These are phyloP conservation scores for Myotis daubentonii DNA, from an alignment of 2,797 vertebrate species.

Conservation along the genomic window DNA sequence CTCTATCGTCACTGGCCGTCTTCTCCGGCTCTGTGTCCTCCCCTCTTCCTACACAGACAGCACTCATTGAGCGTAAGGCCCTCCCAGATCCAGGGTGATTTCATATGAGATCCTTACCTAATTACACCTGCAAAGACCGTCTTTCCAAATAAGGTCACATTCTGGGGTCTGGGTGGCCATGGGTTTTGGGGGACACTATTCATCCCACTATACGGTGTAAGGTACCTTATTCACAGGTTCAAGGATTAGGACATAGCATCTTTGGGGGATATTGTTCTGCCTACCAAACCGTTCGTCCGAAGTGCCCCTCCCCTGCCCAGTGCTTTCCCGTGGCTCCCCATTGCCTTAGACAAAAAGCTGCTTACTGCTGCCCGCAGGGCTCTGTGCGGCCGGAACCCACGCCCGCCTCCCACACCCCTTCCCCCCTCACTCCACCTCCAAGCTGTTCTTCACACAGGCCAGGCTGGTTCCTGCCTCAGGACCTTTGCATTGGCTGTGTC, in stretches of 20 bases:
- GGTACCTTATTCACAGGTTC: not conserved
- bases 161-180: not conserved
- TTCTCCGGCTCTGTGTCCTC: not conserved
- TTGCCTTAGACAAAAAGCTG: not conserved
- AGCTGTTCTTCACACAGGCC: not conserved
- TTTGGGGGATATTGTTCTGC: not conserved
- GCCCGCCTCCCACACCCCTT: accelerated
- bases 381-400: not conserved
- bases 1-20: accelerated
- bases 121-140: not conserved
- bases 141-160: not conserved
- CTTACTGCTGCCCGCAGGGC: not conserved
- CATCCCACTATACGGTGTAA: not conserved
- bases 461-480: not conserved
- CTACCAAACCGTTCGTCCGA: not conserved
- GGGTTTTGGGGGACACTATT: not conserved
- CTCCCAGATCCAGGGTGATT: not conserved
- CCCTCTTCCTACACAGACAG: not conserved
- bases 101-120: not conserved
- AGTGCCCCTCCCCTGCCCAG: not conserved
- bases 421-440: not conserved
- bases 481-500: not conserved
- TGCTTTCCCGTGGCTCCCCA: not conserved
- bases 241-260: not conserved
- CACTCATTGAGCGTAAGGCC: not conserved